These are phyloP conservation scores for Morus bassanus DNA, from an alignment of 2,797 vertebrate species.

Conservation along the genomic window DNA sequence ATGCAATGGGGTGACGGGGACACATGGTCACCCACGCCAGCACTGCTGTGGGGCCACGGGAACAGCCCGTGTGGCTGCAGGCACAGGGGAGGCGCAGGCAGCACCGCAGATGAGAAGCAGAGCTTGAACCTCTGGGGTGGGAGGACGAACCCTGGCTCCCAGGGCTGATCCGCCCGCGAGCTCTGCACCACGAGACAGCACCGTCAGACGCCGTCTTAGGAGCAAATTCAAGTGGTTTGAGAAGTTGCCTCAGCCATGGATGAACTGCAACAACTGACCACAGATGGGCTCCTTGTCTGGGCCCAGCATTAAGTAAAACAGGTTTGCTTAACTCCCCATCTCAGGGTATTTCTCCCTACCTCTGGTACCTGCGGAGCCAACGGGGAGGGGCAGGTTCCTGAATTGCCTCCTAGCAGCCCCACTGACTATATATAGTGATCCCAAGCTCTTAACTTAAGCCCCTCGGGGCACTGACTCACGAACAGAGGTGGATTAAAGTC, in stretches of 20 bases:
- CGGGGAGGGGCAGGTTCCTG: background rate
- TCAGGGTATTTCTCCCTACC: background rate
- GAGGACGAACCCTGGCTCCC: background rate
- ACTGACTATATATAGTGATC: conserved; percentile 12
- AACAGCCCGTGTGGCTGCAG: rapidly evolving
- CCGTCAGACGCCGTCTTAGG: background rate
- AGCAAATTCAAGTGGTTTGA: background rate
- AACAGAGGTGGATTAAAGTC: background rate
- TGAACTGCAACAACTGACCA: background rate
- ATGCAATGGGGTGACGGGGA: background rate
- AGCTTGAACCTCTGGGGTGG: rapidly evolving
- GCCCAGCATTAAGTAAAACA: background rate
- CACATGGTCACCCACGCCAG: background rate
- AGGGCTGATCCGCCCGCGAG: rapidly evolving
- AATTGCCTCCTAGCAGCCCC: background rate
- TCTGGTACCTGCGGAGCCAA: background rate
- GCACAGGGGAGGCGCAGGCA: background rate
- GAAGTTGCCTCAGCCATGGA: background rate
- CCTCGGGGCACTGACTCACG: conserved; percentile 6
- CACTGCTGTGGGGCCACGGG: rapidly evolving
- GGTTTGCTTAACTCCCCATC: conserved; percentile 37
- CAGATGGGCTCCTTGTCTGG: background rate
- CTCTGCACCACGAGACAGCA: background rate
- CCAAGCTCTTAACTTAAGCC: background rate
- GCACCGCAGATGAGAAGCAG: rapidly evolving